Evolutionary conservation across 2,797 vertebrate species (phyloP).

Genomic region (Gymnothorax javanicus): DNA sequence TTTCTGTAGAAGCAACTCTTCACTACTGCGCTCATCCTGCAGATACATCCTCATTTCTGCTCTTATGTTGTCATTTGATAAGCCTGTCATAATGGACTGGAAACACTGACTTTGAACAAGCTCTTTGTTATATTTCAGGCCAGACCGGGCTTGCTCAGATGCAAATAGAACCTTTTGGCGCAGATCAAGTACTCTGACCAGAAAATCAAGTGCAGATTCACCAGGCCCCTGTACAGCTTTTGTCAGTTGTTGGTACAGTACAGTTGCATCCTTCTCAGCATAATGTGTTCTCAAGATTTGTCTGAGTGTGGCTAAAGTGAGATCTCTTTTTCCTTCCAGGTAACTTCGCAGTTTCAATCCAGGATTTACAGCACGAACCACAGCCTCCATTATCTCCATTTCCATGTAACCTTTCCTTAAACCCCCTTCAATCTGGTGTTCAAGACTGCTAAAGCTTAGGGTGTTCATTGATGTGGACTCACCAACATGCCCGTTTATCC

Average conservation of each 20-base stretch:
- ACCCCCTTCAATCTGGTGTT: conserved; percentile 21
- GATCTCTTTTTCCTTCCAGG: conserved; percentile 25
- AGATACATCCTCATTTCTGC: conserved; percentile 27
- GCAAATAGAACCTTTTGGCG: conserved; percentile 31
- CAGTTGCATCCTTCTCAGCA: conserved; percentile 22
- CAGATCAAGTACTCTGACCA: conserved; percentile 13
- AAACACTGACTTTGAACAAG: conserved; percentile 25
- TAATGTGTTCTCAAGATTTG: conserved; percentile 29
- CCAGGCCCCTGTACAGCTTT: conserved; percentile 22
- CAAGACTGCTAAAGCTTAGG: conserved; percentile 23
- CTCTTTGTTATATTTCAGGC: conserved; percentile 10
- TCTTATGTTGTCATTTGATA: conserved; percentile 27
- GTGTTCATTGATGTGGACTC: conserved; percentile 19
- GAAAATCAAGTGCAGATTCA: conserved; percentile 29
- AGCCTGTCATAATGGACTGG: conserved; percentile 21
- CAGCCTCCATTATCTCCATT: conserved; percentile 12
- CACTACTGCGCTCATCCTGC: neutral
- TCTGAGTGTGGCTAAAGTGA: conserved; percentile 19
- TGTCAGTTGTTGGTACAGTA: conserved; percentile 33
- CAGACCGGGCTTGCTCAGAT: neutral
- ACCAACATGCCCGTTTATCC: conserved; percentile 17
- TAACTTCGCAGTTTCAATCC: conserved; percentile 33
- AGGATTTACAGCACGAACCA: conserved; percentile 18
- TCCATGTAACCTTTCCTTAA: conserved; percentile 15
- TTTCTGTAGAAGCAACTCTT: conserved; percentile 32